Evolutionary conservation across 1,140 invertebrate genomes (phyloP).

Genomic region (Zaprionus ornatus): DNA sequence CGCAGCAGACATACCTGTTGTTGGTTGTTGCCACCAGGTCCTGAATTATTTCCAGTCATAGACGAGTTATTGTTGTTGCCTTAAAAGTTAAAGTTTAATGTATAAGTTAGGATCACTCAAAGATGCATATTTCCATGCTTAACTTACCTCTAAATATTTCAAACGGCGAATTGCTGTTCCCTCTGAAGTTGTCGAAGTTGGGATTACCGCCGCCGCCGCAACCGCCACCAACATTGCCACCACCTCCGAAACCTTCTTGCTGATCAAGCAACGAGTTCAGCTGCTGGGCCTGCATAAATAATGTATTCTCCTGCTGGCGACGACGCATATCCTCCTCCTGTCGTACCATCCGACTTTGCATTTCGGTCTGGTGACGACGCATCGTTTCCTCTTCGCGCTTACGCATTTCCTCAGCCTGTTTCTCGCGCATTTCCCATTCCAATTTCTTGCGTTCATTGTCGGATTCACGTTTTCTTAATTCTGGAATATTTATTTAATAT

Average conservation of each 20-base stretch:
- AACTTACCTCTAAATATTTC: slow-evolving; percentile 73
- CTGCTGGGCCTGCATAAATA: slow-evolving; percentile 90
- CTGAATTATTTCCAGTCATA: slow-evolving; percentile 61
- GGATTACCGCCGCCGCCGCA: slow-evolving; percentile 66
- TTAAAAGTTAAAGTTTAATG: neutral
- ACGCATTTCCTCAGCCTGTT: slow-evolving; percentile 92
- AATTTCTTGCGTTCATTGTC: slow-evolving; percentile 94
- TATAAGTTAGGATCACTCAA: neutral
- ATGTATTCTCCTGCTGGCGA: slow-evolving; percentile 91
- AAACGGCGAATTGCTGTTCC: slow-evolving; percentile 73
- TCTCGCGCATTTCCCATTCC: slow-evolving; percentile 94
- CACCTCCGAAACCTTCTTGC: slow-evolving; percentile 84
- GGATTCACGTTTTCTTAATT: slow-evolving; percentile 93
- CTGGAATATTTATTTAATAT: slow-evolving; percentile 82
- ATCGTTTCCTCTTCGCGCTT: slow-evolving; percentile 89
- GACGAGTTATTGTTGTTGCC: slow-evolving; percentile 62
- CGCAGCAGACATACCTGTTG: slow-evolving; percentile 59
- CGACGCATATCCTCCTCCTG: slow-evolving; percentile 93
- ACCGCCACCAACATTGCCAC: slow-evolving; percentile 18
- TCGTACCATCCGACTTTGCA: slow-evolving; percentile 89
- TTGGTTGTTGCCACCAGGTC: slow-evolving; percentile 52
- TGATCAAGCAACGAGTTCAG: slow-evolving; percentile 87
- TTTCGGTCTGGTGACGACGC: slow-evolving; percentile 89
- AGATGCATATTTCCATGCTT: neutral
- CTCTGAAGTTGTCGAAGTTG: slow-evolving; percentile 76